A percentile compares a stretch with the other conserved stretches of the same genome.
Evolutionary conservation across 2,113 vertebrate species (phyloP).

Genomic region (Acanthochromis polyacanthus): DNA sequence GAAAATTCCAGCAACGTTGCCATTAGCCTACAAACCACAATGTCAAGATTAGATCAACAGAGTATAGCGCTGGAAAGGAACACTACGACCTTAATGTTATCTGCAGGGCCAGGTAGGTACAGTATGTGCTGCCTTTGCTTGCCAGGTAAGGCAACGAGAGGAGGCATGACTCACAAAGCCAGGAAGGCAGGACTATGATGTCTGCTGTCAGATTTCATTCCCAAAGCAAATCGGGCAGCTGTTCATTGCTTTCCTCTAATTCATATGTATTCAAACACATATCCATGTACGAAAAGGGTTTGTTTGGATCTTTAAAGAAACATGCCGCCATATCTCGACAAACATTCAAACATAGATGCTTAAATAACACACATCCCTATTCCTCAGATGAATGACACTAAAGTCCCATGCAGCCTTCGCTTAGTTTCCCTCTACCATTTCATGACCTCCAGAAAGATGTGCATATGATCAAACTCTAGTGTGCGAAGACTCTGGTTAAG

Average conservation of each 20-base stretch:
- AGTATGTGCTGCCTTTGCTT: conserved; percentile 48
- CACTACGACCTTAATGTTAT: conserved; percentile 28
- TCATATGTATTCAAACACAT: conserved; percentile 13
- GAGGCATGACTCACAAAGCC: conserved; percentile 64
- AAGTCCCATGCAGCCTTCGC: conserved; percentile 17
- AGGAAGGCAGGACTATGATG: conserved; percentile 35
- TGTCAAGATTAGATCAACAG: conserved; percentile 36
- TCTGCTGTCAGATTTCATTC: conserved; percentile 57
- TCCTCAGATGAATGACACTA: conserved; percentile 41
- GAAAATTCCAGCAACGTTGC: neutral
- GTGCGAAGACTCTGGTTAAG: conserved; percentile 49
- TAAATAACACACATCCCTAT: conserved; percentile 9
- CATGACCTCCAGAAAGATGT: conserved; percentile 34
- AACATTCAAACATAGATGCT: conserved; percentile 17
- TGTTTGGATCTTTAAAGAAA: neutral
- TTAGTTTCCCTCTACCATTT: conserved; percentile 36
- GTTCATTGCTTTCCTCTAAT: conserved; percentile 28
- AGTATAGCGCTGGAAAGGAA: conserved; percentile 34
- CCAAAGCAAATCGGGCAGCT: conserved; percentile 52
- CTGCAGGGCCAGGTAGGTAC: conserved; percentile 56
- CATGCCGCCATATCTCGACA: neutral
- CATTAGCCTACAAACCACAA: conserved; percentile 21
- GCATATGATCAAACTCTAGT: conserved; percentile 38
- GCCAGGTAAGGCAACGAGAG: conserved; percentile 62
- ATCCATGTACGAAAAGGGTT: neutral